Conservation (phyloP, 1,140 invertebrate species). For the Papilio glaucus region DNA sequence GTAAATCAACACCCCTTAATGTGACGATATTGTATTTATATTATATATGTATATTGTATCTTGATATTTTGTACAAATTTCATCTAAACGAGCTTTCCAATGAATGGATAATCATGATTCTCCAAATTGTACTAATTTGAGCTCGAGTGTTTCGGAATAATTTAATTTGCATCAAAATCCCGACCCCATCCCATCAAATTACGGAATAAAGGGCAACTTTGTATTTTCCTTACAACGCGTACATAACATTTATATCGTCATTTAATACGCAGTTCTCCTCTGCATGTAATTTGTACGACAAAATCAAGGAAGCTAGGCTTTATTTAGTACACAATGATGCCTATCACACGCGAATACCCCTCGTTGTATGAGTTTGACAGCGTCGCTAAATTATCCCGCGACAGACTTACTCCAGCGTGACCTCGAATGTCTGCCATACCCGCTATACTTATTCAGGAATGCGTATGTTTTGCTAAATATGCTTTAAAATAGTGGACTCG, state of each 20-base stretch:
- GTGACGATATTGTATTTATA: too few species aligned
- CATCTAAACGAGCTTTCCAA: background rate
- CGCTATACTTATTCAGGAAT: background rate
- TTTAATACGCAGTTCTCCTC: background rate
- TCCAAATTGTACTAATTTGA: too few species aligned
- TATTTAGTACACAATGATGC: slow-evolving; percentile 23
- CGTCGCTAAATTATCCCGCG: slow-evolving; percentile 1
- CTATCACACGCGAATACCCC: slow-evolving; percentile 6
- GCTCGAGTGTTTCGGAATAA: background rate
- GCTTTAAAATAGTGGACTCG: background rate
- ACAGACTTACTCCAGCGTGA: background rate
- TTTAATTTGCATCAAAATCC: background rate
- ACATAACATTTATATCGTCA: background rate
- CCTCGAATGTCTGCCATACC: background rate
- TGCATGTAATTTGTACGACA: slow-evolving; percentile 3
- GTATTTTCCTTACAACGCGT: background rate
- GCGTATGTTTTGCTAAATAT: background rate
- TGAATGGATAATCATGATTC: too few species aligned
- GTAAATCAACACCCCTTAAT: too few species aligned
- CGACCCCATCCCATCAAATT: background rate
- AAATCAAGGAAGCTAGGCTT: slow-evolving; percentile 8
- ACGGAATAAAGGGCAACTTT: background rate
- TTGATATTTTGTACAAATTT: too few species aligned
- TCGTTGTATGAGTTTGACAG: background rate
- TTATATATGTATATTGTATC: too few species aligned